Evolutionary conservation across 64 coral and sea anemone species (phyloP), one percentile per base, ranked within the genome.

Genomic region (Catalaphyllia jardinei): DNA sequence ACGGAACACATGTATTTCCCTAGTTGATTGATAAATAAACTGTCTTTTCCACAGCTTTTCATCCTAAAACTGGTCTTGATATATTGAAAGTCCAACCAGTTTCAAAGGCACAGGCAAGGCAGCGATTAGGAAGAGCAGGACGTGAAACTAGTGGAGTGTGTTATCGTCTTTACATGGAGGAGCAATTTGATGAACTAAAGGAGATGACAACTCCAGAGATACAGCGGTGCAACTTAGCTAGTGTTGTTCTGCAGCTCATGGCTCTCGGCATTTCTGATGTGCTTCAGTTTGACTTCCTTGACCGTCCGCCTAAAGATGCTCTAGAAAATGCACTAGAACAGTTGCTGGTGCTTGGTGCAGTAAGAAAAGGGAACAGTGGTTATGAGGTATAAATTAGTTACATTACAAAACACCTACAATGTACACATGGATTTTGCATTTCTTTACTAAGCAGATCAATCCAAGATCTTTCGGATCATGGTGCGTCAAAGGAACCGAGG

Each of bases 31-130:
- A 22, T 60, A 18, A 46, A 30, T 63, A 80, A 18, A 17, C 65
- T 55, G n/a, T 80, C 30, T 74, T 5, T 27, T 60, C 65, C 22
- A 1, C 25, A 99, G 97, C 88, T 17, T 99, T 95, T 55, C 94
- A 99, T 76, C 97, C 97, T 12, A 93, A 93, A 39, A 99, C 97
- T 77, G 97, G 97, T 5, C 90, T 99, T 25, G 97, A 99, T 64
- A 91, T 95, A 87, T 72, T 99, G 29, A 60, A 73, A 86, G 94
- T 99, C 18, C 93, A 99, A 31, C 97, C 97, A 51, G 91, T 99
- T 1, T 95, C 97, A 13, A 99, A 95, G 73, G 93, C 97, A 20
- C 97, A 99, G 29, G 97, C 97, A 20, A 51, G 97, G 14, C 97
- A 99, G 46, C 75, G 97, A 29, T 79, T 80, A 31, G 97, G 97